Evolutionary conservation across 1,140 invertebrate genomes (phyloP).

Genomic region (Platorchestia sp.): DNA sequence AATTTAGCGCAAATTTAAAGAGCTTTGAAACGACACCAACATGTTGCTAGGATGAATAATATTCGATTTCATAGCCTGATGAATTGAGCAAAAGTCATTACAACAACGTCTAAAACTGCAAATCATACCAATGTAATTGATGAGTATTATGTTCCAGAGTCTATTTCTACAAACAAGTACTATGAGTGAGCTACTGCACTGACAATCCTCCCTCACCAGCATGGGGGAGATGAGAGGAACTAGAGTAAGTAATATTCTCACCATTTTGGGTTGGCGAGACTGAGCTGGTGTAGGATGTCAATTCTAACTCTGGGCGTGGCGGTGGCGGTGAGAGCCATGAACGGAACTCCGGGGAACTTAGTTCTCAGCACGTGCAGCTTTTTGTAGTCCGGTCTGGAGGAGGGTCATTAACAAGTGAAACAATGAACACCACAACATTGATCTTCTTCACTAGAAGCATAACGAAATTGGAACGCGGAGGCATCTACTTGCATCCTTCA

Average conservation of each 20-base stretch:
- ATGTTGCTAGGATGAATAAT: too few species aligned
- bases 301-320: slow-evolving; percentile 90
- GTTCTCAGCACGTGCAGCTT: slow-evolving; percentile 73
- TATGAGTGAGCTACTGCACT: not conserved
- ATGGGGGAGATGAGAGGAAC: not conserved
- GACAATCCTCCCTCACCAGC: not conserved
- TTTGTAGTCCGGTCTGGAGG: slow-evolving; percentile 76
- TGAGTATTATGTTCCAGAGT: not conserved
- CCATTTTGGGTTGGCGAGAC: slow-evolving; percentile 83
- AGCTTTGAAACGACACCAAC: too few species aligned
- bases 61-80: too few species aligned
- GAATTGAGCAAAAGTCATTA: not conserved
- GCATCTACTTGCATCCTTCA: too few species aligned
- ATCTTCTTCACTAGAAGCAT: too few species aligned
- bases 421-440: not conserved
- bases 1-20: too few species aligned
- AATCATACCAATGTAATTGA: not conserved
- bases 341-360: slow-evolving; percentile 74
- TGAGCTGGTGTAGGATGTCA: slow-evolving; percentile 91
- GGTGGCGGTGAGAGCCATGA: slow-evolving; percentile 79
- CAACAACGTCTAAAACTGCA: not conserved
- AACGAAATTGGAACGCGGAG: too few species aligned
- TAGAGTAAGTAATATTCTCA: not conserved
- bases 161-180: not conserved
- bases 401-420: slow-evolving; percentile 11